These are phyloP conservation scores for Hycleus cichorii DNA, from an alignment of 1,140 invertebrate genomes.

Conservation along the genomic window DNA sequence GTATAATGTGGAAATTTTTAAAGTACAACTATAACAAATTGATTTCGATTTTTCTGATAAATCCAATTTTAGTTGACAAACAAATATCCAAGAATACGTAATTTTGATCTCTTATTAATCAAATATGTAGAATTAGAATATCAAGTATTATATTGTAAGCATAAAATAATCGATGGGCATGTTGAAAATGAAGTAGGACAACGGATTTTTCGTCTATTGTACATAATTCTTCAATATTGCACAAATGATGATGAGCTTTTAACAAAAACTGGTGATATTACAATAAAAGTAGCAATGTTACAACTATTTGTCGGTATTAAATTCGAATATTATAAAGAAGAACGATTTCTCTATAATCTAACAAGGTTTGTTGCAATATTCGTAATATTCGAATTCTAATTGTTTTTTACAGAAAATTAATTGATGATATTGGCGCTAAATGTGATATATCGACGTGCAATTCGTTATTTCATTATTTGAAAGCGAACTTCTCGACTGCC, in stretches of 20 bases:
- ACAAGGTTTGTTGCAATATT: neutral
- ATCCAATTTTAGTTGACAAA: neutral
- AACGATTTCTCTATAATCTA: slow-evolving; percentile 2
- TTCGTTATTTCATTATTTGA: neutral
- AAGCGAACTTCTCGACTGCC: neutral
- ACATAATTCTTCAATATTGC: too few relatives aligned
- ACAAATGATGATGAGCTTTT: too few relatives aligned
- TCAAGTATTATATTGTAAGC: neutral
- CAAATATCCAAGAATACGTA: slow-evolving; percentile 3
- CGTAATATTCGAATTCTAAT: too few relatives aligned
- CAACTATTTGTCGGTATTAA: slow-evolving; percentile 1
- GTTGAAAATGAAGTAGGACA: neutral
- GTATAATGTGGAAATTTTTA: slow-evolving; percentile 6
- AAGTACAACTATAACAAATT: neutral
- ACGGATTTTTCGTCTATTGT: neutral
- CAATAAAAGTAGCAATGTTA: neutral
- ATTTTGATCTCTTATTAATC: slow-evolving; percentile 2
- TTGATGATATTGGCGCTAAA: neutral
- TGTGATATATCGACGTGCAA: neutral
- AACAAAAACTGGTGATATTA: neutral
- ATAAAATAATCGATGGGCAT: neutral
- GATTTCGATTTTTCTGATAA: neutral
- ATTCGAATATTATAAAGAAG: neutral
- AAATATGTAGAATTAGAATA: slow-evolving; percentile 7
- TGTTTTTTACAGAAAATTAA: neutral